Base-by-base conservation (phyloP, 1,140 invertebrate species). In the Planococcus citri region DNA sequence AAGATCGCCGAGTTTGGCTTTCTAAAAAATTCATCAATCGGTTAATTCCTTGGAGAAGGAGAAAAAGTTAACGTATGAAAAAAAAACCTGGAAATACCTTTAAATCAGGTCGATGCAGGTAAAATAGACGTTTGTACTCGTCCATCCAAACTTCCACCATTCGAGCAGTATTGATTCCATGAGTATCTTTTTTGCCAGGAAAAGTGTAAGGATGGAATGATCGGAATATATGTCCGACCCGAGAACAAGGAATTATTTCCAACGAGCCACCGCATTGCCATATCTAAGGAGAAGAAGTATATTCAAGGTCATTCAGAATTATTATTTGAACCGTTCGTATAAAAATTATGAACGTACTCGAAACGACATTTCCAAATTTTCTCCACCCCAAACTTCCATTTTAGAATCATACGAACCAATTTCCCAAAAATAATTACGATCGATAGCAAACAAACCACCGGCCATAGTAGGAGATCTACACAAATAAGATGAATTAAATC, bases 241-340 rank as follows among this genome's bases (percentile, higher is more conserved):
- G 91, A 10, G 94, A 97, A 78, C 97, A 99, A 0, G 95, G 93
- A 0, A 89, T 87, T 61, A 98, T 97, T 80, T 98, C 93, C 0
- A 99, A 85, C 61, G 84, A 84, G 0, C 95, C 97, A 0, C 96
- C 97, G 77, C 96, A 99, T 81, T 97, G 95, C 97, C 97, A 99
- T 0, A 96, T 87, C 77, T 94, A 81, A 76, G 86, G 87, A 41
- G 86, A 88, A 6, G 60, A 25, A 25, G 24, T 4, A 14, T 64
- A 64, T 64, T 27, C 21, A 60, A 60, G 21, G n/a, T 20, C 20
- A 20, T 4, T 20, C 20, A 20, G 8, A 37, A 17, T 60, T 22
- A 20, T 60, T 20, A n/a, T n/a, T n/a, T n/a, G n/a, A n/a, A n/a
- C n/a, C n/a, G n/a, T n/a, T n/a, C n/a, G n/a, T n/a, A n/a, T n/a